Conservation (phyloP, 2,797 vertebrate species). For the Gallinago solitaria region DNA sequence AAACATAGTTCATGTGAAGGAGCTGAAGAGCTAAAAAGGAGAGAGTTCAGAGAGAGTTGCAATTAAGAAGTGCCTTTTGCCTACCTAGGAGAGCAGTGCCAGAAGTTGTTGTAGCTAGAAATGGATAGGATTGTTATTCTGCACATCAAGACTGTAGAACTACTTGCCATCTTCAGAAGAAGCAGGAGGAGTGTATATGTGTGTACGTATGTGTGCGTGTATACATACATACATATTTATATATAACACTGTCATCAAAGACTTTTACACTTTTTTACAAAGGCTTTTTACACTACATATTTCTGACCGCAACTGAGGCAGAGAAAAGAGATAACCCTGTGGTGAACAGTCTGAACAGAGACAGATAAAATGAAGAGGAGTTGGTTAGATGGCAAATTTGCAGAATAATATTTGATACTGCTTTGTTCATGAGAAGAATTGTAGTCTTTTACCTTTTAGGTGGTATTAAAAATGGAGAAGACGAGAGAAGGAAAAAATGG, state of each 20-base stretch:
- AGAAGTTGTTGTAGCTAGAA: not conserved
- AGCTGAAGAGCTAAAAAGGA: not conserved
- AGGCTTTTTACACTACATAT: not conserved
- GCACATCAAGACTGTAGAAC: not conserved
- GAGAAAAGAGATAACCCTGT: not conserved
- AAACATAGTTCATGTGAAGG: not conserved
- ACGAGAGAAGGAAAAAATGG: not conserved
- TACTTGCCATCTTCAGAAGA: not conserved
- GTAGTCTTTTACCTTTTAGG: not conserved
- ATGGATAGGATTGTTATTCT: not conserved
- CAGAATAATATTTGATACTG: not conserved
- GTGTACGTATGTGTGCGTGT: rapidly evolving
- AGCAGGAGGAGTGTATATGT: not conserved
- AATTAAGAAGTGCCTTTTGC: not conserved
- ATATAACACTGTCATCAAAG: not conserved
- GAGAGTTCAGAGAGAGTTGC: not conserved
- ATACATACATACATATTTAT: not conserved
- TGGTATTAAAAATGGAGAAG: not conserved
- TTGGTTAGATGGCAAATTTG: not conserved
- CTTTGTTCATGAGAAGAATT: not conserved
- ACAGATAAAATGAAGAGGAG: not conserved
- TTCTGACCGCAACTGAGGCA: not conserved
- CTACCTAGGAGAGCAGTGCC: not conserved
- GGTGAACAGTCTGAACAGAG: not conserved
- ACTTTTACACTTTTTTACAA: too few species aligned